A percentile compares a stretch with the other conserved stretches of the same genome.
phyloP scores from a whole-genome alignment of 2,113 vertebrate species.

The Istiophorus platypterus region DNA sequence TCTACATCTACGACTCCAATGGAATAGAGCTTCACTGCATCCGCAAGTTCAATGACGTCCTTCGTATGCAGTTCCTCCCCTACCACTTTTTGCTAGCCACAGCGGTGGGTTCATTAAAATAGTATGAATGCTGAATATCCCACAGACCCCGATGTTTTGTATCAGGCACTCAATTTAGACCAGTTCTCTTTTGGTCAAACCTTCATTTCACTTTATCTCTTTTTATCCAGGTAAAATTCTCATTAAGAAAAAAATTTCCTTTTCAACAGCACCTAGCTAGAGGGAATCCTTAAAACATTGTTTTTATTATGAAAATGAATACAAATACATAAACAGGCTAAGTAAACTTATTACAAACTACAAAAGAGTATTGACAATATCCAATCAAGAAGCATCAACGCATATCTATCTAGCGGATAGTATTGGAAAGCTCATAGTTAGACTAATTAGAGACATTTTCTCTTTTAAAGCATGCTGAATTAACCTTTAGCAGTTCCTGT shows the following conservation, averaged over 20 bases:
- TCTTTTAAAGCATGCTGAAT: too few species aligned
- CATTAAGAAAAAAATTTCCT: not conserved
- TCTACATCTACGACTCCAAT: slow-evolving; percentile 90
- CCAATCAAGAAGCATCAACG: not conserved
- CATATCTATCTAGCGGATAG: too few species aligned
- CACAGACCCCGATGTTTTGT: not conserved
- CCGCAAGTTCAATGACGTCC: slow-evolving; percentile 88
- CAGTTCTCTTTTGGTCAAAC: not conserved
- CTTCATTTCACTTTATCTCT: not conserved
- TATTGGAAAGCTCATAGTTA: too few species aligned
- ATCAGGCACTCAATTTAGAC: not conserved
- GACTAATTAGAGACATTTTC: too few species aligned
- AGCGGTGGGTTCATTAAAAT: slow-evolving; percentile 70
- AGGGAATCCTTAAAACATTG: not conserved
- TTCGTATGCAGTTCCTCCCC: slow-evolving; percentile 90
- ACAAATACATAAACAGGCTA: not conserved
- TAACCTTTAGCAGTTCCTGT: too few species aligned
- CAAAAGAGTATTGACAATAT: not conserved
- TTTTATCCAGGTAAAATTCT: not conserved
- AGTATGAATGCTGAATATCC: not conserved
- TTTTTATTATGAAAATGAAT: not conserved
- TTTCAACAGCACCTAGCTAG: too few species aligned
- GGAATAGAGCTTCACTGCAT: slow-evolving; percentile 93
- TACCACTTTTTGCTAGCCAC: slow-evolving; percentile 91
- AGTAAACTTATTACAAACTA: not conserved